phyloP scores from a whole-genome alignment of 2,797 vertebrate genomes.

The Iguana delicatissima region DNA sequence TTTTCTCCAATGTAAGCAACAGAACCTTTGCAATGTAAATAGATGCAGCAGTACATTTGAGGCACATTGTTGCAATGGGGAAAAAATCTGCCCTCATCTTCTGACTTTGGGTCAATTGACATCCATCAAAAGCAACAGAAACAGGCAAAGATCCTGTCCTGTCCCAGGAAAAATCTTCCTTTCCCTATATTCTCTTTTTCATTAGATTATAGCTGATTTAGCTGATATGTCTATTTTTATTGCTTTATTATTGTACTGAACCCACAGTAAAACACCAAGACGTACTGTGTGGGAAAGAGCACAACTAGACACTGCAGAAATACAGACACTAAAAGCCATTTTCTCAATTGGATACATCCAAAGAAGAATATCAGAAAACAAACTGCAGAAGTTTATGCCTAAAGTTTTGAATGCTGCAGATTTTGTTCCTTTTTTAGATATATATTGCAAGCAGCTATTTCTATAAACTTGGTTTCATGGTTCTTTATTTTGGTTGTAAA shows the following conservation, averaged over 20 bases:
- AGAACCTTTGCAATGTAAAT: neutral
- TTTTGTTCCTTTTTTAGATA: conserved; percentile 21
- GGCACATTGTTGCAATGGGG: neutral
- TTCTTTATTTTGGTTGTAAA: conserved; percentile 32
- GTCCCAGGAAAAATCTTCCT: too few relatives aligned
- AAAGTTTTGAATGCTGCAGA: conserved; percentile 41
- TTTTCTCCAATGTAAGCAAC: neutral
- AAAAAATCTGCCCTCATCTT: neutral
- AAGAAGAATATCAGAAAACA: neutral
- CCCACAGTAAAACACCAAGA: neutral
- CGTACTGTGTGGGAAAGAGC: neutral
- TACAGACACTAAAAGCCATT: neutral
- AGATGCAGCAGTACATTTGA: neutral
- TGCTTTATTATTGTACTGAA: too few relatives aligned
- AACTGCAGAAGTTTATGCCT: conserved; percentile 21
- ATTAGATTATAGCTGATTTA: too few relatives aligned
- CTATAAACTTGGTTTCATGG: conserved; percentile 22
- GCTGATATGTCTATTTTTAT: too few relatives aligned
- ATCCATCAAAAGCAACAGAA: neutral
- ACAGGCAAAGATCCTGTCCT: too few relatives aligned
- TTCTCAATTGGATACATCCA: neutral
- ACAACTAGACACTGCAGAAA: neutral
- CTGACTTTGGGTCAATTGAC: neutral
- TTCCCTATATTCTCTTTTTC: too few relatives aligned
- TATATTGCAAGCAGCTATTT: conserved; percentile 39